Evolutionary conservation across 1,140 invertebrate genomes (phyloP), one percentile per base, ranked within the genome.

Genomic region (Chrysomallon squamiferum): DNA sequence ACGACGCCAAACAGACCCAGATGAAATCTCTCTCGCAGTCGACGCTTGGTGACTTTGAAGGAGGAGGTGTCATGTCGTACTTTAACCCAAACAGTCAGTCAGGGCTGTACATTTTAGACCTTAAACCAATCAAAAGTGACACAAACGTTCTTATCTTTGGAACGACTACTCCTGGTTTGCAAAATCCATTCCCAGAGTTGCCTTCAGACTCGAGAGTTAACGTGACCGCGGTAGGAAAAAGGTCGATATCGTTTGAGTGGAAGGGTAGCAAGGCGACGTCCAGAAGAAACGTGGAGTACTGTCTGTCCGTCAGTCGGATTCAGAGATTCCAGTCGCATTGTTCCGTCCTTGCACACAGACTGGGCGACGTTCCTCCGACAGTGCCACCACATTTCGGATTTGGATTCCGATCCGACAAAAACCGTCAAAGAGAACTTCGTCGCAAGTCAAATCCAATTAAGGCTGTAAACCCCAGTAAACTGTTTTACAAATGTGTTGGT

Each of bases 401-500:
- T 58, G 76, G 77, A 2, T 84, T 80, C 62, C 11, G 47, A 7
- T 69, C 72, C 65, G 80, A 83, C 61, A 74, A 76, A 30, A 59
- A 69, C 13, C 50, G 58, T 27, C 38, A 45, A 20, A 49, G 61
- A 30, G 49, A 64, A 20, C 35, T 69, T 35, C 47, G 60, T 5
- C 68, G 62, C 29, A 63, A 65, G 18, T 71, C 74, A 15, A 71
- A 58, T 2, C 73, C 74, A 7, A 62, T 73, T 0, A 72, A 71
- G 62, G 11, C 60, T 11, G 68, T 65, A 9, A 50, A 43, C 22
- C 62, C 64, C 22, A 59, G 47, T 25, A 65, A 59, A 18, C 45
- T 80, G n/a, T 67, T 73, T 66, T 66, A 74, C 32, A 64, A 69
- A 18, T 83, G 81, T 59, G 76, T 84, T n/a, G 78, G 76, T 27